Conservation (phyloP, 2,888 invertebrate genomes). For the Sarcophaga rosellei region DNA sequence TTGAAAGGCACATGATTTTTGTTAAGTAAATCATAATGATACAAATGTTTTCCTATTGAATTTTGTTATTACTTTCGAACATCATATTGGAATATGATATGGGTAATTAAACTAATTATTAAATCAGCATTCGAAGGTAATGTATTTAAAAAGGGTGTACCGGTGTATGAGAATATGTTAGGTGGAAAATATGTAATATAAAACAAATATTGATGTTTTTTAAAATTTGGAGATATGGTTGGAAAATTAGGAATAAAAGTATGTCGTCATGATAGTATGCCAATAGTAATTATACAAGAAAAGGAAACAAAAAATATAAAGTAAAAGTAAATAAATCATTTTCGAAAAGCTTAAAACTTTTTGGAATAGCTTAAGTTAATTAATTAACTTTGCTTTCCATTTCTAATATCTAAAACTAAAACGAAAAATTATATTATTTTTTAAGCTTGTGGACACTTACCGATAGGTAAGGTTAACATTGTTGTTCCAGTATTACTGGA, state of each 20-base stretch:
- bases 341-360: not conserved
- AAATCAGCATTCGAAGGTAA: too few relatives aligned
- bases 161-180: slow-evolving; percentile 8
- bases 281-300: slow-evolving; percentile 31
- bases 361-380: slow-evolving; percentile 16
- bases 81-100: not conserved
- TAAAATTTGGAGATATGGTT: slow-evolving; percentile 53
- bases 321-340: slow-evolving; percentile 50
- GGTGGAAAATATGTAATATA: slow-evolving; percentile 54
- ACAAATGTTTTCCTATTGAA: slow-evolving; percentile 10
- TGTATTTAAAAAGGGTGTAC: not conserved
- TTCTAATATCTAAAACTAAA: not conserved
- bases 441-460: slow-evolving; percentile 79
- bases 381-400: slow-evolving; percentile 24
- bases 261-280: not conserved
- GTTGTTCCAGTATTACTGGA: slow-evolving; percentile 76
- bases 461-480: slow-evolving; percentile 85
- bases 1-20: slow-evolving; percentile 64
- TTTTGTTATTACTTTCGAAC: not conserved
- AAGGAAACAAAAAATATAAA: slow-evolving; percentile 56
- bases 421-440: not conserved
- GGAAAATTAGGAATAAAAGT: slow-evolving; percentile 10
- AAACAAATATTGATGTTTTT: slow-evolving; percentile 55
- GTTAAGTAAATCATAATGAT: slow-evolving; percentile 54
- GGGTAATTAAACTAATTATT: not conserved